Conservation (phyloP, 1,140 invertebrate species). For the Solenopsis invicta region DNA sequence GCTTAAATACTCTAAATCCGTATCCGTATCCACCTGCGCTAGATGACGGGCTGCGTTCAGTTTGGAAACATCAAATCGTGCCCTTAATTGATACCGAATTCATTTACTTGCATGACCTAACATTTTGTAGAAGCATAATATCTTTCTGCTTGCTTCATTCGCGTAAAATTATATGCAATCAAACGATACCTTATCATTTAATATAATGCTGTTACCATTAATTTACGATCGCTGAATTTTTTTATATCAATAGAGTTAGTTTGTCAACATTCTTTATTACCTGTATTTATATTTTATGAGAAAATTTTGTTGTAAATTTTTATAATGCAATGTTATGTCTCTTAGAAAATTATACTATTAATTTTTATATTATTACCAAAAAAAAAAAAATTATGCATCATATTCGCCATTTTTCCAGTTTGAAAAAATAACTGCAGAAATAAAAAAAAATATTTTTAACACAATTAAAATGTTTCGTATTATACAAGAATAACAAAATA, state of each 20-base stretch:
- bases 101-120: background rate
- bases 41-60: constrained; percentile 3
- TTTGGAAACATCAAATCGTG: background rate
- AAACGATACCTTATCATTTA: background rate
- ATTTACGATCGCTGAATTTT: background rate
- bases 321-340: background rate
- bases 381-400: background rate
- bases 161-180: background rate
- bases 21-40: background rate
- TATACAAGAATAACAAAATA: background rate
- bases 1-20: constrained; percentile 64
- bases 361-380: background rate
- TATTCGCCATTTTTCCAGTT: background rate
- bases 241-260: background rate
- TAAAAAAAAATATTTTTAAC: background rate
- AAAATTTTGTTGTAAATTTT: background rate
- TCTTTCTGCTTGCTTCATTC: background rate
- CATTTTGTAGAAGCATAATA: background rate
- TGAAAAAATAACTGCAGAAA: background rate
- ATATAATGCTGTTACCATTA: background rate
- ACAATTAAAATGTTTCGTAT: background rate
- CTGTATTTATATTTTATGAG: background rate
- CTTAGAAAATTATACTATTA: background rate
- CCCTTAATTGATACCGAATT: constrained; percentile 22
- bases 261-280: background rate